These are phyloP conservation scores for Pseudopleuronectes americanus DNA, from an alignment of 2,797 vertebrate species.

Conservation along the genomic window DNA sequence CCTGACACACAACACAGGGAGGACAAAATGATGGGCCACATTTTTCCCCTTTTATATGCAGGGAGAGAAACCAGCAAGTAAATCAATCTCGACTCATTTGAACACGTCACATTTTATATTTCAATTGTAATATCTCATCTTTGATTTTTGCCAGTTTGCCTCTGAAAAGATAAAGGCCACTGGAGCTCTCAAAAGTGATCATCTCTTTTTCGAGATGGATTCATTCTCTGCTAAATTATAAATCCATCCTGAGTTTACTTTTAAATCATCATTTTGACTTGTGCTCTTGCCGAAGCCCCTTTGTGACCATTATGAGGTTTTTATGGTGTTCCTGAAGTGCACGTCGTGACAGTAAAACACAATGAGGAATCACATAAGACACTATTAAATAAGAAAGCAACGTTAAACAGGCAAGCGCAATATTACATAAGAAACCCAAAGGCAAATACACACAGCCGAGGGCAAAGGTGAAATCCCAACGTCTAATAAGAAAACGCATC, in stretches of 20 bases:
- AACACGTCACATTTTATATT: conserved; percentile 1
- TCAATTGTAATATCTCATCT: conserved; percentile 10
- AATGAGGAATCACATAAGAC: no score
- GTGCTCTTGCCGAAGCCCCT: background rate
- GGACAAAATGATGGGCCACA: background rate
- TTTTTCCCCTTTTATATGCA: background rate
- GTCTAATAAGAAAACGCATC: no score
- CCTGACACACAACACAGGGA: conserved; percentile 22
- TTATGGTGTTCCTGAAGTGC: no score
- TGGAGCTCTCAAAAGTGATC: background rate
- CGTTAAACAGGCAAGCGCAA: no score
- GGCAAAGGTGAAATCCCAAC: no score
- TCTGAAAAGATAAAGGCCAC: conserved; percentile 4
- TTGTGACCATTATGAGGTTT: no score
- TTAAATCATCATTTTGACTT: background rate
- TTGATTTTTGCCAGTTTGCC: conserved; percentile 21
- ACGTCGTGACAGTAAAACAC: no score
- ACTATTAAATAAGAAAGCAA: no score
- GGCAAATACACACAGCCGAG: no score
- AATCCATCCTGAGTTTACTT: background rate
- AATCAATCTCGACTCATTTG: conserved; percentile 1
- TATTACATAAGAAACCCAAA: no score
- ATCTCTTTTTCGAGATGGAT: background rate
- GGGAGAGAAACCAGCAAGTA: background rate
- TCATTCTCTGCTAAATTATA: background rate